phyloP scores from a whole-genome alignment of 2,888 invertebrate species.

The Dromius quadrimaculatus region DNA sequence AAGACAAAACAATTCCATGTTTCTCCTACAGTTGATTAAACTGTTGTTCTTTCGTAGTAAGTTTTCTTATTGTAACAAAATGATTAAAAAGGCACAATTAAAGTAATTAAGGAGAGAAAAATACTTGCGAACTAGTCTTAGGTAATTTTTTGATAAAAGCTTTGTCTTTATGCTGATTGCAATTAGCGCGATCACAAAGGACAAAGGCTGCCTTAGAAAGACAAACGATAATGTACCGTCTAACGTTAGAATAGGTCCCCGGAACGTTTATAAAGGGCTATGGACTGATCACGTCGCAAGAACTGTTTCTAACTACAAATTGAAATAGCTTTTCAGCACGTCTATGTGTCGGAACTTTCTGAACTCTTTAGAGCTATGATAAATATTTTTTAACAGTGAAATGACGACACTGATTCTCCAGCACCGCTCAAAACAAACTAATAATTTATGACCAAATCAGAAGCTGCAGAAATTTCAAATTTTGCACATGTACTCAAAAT shows the following conservation, averaged over 20 bases:
- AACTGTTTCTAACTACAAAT: not conserved
- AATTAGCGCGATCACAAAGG: slow-evolving; percentile 46
- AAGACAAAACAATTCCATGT: not conserved
- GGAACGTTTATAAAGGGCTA: not conserved
- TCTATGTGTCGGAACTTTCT: too few species aligned
- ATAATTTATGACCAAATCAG: too few species aligned
- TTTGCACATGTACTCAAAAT: too few species aligned
- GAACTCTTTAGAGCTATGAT: too few species aligned
- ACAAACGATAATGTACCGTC: slow-evolving; percentile 36
- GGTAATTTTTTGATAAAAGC: slow-evolving; percentile 36
- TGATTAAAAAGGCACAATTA: slow-evolving; percentile 14
- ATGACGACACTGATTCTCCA: too few species aligned
- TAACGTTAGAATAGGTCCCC: slow-evolving; percentile 7
- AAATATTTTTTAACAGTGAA: too few species aligned
- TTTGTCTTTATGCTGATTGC: slow-evolving; percentile 50
- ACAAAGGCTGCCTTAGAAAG: slow-evolving; percentile 37
- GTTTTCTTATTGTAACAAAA: not conserved
- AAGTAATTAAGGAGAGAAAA: slow-evolving; percentile 30
- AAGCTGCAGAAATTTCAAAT: too few species aligned
- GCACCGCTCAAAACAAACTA: too few species aligned
- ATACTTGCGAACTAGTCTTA: slow-evolving; percentile 1
- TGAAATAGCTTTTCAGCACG: slow-evolving; percentile 1
- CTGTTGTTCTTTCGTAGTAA: not conserved
- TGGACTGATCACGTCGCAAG: not conserved
- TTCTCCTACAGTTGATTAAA: not conserved